Base-by-base conservation (phyloP, 1,140 invertebrate species). In the Drosophila novamexicana region DNA sequence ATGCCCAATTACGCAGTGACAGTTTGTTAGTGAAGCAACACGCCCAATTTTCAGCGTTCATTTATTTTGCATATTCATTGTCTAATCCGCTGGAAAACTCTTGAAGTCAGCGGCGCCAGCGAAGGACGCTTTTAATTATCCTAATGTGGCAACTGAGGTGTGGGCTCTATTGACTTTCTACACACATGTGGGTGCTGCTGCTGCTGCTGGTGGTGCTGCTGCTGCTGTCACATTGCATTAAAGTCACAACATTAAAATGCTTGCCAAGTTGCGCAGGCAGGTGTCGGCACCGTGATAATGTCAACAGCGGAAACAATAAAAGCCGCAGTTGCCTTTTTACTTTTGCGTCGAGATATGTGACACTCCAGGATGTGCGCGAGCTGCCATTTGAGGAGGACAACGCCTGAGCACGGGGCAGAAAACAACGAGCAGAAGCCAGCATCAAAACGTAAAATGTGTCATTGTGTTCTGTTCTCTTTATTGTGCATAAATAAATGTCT, bases 251-350 rank as follows among this genome's bases (percentile, higher is more conserved):
- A 86, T 80, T 86, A 83, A 79, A 86, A 83, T 76, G 83, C 65
- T 74, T 67, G 77, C 64, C 83, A 59, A 77, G 58, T 66, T 69
- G 61, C 42, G 49, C 61, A 54, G 83, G 76, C 83, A 86, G 84
- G 83, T 86, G 83, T 89, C 79, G 83, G 69, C 78, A 77, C 62
- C 73, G 77, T 83, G 83, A 89, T 86, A 86, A 83, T 88, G 83
- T 86, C 83, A 86, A 86, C 83, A 86, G 84, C 84, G 83, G 83
- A 86, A 86, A 83, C 83, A 86, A 86, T 86, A 89, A 86, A 86
- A 86, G 83, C 83, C 79, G 77, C 83, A 88, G 76, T 88, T 89
- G 79, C 77, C 79, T 88, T 74, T 83, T 83, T 73, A 75, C 66
- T 72, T 74, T 68, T 71, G 84, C 83, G 69, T 67, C 63, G 83